phyloP scores from a whole-genome alignment of 2,888 invertebrate species.

The Cosmia trapezina region DNA sequence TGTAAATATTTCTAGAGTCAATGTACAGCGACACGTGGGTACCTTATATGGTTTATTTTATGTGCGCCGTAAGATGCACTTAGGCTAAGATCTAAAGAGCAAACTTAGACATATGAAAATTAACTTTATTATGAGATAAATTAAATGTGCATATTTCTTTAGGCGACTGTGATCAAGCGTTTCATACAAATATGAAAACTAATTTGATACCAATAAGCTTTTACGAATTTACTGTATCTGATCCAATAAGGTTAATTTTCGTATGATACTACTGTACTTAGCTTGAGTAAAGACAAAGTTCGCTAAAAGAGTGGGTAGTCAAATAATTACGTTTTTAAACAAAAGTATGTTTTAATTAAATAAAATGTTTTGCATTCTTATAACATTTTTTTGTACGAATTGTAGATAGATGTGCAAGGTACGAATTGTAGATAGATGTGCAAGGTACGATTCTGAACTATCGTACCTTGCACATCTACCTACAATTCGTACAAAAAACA shows the following conservation, averaged over 20 bases:
- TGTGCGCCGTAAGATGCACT: background rate
- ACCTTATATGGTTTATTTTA: constrained; percentile 9
- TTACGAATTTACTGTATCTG: no score
- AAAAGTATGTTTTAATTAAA: no score
- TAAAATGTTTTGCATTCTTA: no score
- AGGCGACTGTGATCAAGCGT: background rate
- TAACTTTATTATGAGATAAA: background rate
- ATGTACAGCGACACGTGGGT: constrained; percentile 38
- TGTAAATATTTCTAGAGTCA: constrained; percentile 15
- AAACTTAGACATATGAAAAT: constrained; percentile 6
- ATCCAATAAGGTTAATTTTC: background rate
- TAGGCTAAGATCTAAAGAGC: background rate
- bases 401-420: no score
- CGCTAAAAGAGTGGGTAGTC: no score
- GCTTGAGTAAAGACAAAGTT: background rate
- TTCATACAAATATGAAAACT: background rate
- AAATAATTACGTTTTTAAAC: no score
- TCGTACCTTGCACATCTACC: no score
- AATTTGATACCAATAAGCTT: background rate
- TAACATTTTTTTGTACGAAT: no score
- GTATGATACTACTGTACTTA: background rate
- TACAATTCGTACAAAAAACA: no score
- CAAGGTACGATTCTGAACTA: no score
- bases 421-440: no score
- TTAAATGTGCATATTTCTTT: background rate